Evolutionary conservation across 2,888 invertebrate species (phyloP).

Genomic region (Drosophila incognita): DNA sequence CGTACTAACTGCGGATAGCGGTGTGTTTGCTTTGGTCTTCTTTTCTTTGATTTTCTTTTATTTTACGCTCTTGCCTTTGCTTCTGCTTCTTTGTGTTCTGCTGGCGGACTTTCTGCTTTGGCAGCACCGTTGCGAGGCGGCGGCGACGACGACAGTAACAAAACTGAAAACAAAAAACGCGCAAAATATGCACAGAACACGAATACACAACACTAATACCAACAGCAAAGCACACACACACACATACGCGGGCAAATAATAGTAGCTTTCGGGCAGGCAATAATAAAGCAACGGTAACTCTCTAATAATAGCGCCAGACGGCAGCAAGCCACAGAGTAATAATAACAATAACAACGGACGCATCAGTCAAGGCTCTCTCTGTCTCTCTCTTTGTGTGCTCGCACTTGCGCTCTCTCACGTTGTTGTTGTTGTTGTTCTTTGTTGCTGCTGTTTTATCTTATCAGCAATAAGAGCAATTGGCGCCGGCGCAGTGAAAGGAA

Average conservation of each 20-base stretch:
- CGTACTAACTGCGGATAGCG: constrained; percentile 65
- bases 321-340: constrained; percentile 37
- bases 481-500: constrained; percentile 50
- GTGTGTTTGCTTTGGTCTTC: constrained; percentile 50
- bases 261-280: constrained; percentile 64
- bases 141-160: constrained; percentile 73
- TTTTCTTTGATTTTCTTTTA: constrained; percentile 33
- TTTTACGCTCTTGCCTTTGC: constrained; percentile 32
- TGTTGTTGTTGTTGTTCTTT: constrained; percentile 12
- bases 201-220: constrained; percentile 45
- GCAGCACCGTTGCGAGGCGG: constrained; percentile 62
- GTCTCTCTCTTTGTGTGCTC: constrained; percentile 22
- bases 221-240: constrained; percentile 18
- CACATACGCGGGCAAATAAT: constrained; percentile 45
- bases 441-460: constrained; percentile 55
- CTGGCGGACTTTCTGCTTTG: constrained; percentile 44
- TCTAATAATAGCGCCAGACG: constrained; percentile 69
- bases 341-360: constrained; percentile 22
- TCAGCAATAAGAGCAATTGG: constrained; percentile 47
- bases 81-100: constrained; percentile 27
- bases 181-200: constrained; percentile 76
- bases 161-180: constrained; percentile 77
- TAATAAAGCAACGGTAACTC: constrained; percentile 77
- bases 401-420: constrained; percentile 37
- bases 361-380: constrained; percentile 17